A percentile compares a stretch with the other conserved stretches of the same genome.
These are phyloP conservation scores for Drosophila setosimentum DNA, from an alignment of 2,888 invertebrate genomes.

Conservation along the genomic window DNA sequence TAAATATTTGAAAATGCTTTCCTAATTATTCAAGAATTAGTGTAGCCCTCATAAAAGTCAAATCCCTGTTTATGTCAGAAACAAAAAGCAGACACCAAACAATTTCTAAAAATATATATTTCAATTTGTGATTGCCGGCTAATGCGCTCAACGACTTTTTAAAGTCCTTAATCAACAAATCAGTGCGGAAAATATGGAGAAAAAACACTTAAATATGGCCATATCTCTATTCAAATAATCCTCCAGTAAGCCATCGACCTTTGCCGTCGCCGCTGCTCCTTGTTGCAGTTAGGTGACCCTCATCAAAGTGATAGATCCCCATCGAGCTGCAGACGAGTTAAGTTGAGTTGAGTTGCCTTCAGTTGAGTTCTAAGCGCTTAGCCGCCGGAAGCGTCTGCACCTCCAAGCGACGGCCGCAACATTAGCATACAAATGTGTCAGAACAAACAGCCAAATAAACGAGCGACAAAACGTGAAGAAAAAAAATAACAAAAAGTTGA, in stretches of 20 bases:
- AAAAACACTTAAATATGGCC: slow-evolving; percentile 42
- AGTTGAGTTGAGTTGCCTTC: slow-evolving; percentile 25
- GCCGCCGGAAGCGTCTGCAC: slow-evolving; percentile 70
- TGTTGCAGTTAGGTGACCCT: slow-evolving; percentile 51
- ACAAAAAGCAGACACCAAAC: slow-evolving; percentile 19
- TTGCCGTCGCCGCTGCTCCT: slow-evolving; percentile 18
- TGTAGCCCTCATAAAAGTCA: slow-evolving; percentile 2
- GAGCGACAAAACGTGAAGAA: slow-evolving; percentile 33
- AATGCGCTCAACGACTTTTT: slow-evolving; percentile 34
- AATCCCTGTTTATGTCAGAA: slow-evolving; percentile 33
- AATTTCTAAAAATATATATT: slow-evolving; percentile 21
- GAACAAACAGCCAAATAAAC: slow-evolving; percentile 75
- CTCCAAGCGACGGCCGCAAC: slow-evolving; percentile 56
- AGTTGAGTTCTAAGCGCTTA: slow-evolving; percentile 59
- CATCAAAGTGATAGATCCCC: slow-evolving; percentile 76
- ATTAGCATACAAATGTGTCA: slow-evolving; percentile 81
- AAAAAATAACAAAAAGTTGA: slow-evolving; percentile 16
- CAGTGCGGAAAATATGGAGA: slow-evolving; percentile 20
- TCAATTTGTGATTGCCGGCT: slow-evolving; percentile 52
- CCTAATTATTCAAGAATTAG: neutral
- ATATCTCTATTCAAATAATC: slow-evolving; percentile 60
- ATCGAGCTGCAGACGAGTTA: slow-evolving; percentile 46
- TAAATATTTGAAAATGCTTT: neutral
- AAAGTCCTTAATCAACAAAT: slow-evolving; percentile 56
- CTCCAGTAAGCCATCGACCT: slow-evolving; percentile 49